Evolutionary conservation across 2,113 vertebrate genomes (phyloP).

Genomic region (Clarias gariepinus): DNA sequence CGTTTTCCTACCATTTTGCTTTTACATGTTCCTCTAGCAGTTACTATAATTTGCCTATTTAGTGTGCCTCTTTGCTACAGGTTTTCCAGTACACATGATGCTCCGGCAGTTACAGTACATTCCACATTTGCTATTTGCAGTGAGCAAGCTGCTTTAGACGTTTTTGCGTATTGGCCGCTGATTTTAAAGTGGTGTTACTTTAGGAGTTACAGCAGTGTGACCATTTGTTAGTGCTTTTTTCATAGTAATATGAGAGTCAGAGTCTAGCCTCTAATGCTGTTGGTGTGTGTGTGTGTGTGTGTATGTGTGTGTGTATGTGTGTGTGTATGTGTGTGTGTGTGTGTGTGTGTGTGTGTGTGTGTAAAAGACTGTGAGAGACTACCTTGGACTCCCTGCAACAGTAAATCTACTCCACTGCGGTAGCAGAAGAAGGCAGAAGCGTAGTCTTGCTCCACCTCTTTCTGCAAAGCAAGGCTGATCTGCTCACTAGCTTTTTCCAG

Average conservation of each 20-base stretch:
- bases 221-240: background rate
- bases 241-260: background rate
- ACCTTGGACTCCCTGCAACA: slow-evolving; percentile 98
- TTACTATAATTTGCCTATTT: background rate
- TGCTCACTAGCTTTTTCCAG: slow-evolving; percentile 88
- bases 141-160: too few relatives aligned
- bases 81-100: background rate
- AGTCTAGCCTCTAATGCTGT: background rate
- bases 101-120: background rate
- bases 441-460: slow-evolving; percentile 89
- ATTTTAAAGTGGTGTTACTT: background rate
- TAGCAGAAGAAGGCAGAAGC: slow-evolving; percentile 88
- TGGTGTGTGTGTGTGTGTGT: background rate
- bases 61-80: background rate
- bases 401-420: slow-evolving; percentile 88
- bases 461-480: slow-evolving; percentile 87
- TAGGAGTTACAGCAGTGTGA: background rate
- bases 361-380: slow-evolving; percentile 6
- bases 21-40: background rate
- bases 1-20: background rate
- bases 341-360: slow-evolving; percentile 1
- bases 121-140: background rate
- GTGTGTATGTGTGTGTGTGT: background rate
- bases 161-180: too few relatives aligned
- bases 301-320: background rate